Evolutionary conservation across 2,113 vertebrate species (phyloP).

Genomic region (Microcebus jonahi): DNA sequence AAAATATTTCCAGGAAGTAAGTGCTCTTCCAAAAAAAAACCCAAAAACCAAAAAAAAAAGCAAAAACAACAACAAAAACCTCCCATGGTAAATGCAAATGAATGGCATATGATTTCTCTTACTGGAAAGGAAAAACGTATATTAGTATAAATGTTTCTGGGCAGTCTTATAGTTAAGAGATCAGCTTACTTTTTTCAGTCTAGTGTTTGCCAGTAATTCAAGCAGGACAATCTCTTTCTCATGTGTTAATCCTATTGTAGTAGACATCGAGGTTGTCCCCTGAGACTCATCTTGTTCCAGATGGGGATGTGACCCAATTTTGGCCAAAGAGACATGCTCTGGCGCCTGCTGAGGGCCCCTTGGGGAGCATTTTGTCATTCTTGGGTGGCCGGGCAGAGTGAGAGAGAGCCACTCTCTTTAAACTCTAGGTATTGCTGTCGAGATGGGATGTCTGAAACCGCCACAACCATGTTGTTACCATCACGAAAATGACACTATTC

Average conservation of each 20-base stretch:
- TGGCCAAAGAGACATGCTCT: not conserved
- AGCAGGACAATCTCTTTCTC: not conserved
- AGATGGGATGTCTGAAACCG: not conserved
- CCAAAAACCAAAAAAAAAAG: not conserved
- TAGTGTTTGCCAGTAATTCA: not conserved
- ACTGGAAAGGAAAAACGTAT: not conserved
- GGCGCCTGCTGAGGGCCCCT: not conserved
- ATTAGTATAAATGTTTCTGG: not conserved
- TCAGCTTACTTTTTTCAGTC: not conserved
- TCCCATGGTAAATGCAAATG: not conserved
- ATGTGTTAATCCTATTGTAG: not conserved
- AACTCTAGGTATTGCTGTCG: not conserved
- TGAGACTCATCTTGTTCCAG: not conserved
- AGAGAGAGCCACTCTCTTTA: not conserved
- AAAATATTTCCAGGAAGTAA: conserved; percentile 2
- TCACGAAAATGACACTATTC: not conserved
- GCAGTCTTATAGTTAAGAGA: not conserved
- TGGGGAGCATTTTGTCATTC: not conserved
- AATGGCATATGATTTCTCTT: not conserved
- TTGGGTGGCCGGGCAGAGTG: not conserved
- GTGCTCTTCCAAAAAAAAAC: not conserved
- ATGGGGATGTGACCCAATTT: not conserved
- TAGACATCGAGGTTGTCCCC: not conserved
- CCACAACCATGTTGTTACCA: not conserved
- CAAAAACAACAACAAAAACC: not conserved